phyloP scores from a whole-genome alignment of 2,113 vertebrate genomes.

The Eretmochelys imbricata region DNA sequence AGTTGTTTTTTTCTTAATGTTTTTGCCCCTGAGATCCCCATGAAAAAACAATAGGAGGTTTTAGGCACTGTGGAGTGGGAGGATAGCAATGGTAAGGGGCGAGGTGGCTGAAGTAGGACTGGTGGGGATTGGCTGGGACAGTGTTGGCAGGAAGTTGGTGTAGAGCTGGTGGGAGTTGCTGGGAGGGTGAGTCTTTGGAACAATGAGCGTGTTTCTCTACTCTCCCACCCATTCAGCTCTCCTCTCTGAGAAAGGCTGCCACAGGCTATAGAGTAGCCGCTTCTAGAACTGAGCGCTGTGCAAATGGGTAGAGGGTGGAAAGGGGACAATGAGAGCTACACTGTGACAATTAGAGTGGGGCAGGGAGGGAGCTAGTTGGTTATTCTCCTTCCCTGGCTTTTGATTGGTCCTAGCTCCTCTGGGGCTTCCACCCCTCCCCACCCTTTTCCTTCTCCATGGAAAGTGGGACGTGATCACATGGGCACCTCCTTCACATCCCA shows the following conservation, averaged over 20 bases:
- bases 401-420: fast-evolving
- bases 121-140: not conserved
- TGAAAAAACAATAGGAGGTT: not conserved
- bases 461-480: fast-evolving
- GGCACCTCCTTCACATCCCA: not conserved
- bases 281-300: not conserved
- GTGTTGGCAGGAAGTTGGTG: not conserved
- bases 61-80: not conserved
- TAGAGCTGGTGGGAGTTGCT: not conserved
- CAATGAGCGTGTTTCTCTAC: not conserved
- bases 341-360: not conserved
- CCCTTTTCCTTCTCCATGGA: fast-evolving
- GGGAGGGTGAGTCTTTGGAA: not conserved
- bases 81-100: not conserved
- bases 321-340: not conserved
- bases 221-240: not conserved
- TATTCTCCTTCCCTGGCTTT: fast-evolving
- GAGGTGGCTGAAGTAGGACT: not conserved
- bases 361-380: not conserved
- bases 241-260: not conserved
- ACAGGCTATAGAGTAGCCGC: not conserved
- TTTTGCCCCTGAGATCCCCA: not conserved
- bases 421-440: not conserved
- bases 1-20: fast-evolving
- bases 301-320: not conserved